Percentiles rank a stretch among this genome's conserved stretches.
These are phyloP conservation scores for Adelphocoris suturalis DNA, from an alignment of 2,888 invertebrate species.

Conservation along the genomic window DNA sequence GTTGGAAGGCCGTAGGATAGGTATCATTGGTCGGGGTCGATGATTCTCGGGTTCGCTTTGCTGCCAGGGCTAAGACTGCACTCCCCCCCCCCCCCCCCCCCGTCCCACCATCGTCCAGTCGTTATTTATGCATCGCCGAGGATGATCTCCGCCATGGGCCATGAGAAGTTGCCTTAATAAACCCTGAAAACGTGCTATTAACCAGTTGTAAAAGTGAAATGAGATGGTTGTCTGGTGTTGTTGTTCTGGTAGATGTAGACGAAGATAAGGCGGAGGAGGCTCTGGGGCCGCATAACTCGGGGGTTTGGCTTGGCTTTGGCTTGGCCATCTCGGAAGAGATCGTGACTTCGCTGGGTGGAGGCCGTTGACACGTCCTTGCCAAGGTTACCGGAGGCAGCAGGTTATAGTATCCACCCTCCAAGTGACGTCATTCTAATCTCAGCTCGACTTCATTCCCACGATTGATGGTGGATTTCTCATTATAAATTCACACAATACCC, in stretches of 20 bases:
- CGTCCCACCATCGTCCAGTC: conserved; percentile 5
- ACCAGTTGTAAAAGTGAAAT: conserved; percentile 70
- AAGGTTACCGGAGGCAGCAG: conserved; percentile 77
- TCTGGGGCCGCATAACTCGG: conserved; percentile 42
- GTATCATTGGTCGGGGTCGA: conserved; percentile 61
- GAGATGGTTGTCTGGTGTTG: conserved; percentile 68
- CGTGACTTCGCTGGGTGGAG: conserved; percentile 45
- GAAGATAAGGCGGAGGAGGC: conserved; percentile 50
- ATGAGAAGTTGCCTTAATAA: conserved; percentile 57
- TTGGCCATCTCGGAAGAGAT: conserved; percentile 44
- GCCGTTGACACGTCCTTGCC: conserved; percentile 78
- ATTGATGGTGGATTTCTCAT: too few relatives aligned
- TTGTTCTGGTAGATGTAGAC: conserved; percentile 60
- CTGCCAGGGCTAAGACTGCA: too few relatives aligned
- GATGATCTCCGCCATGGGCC: conserved; percentile 51
- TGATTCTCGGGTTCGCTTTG: conserved; percentile 40
- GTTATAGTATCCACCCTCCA: background rate
- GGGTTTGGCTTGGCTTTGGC: background rate
- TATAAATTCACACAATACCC: too few relatives aligned
- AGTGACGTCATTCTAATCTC: background rate
- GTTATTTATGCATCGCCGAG: conserved; percentile 66
- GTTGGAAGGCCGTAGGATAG: conserved; percentile 41
- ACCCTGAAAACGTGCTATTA: conserved; percentile 69
- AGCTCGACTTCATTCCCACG: background rate
- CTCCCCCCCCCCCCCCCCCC: background rate